Percentiles rank a stretch among this genome's conserved stretches.
Conservation (phyloP, 2,113 vertebrate genomes). For the Oophaga pumilio region DNA sequence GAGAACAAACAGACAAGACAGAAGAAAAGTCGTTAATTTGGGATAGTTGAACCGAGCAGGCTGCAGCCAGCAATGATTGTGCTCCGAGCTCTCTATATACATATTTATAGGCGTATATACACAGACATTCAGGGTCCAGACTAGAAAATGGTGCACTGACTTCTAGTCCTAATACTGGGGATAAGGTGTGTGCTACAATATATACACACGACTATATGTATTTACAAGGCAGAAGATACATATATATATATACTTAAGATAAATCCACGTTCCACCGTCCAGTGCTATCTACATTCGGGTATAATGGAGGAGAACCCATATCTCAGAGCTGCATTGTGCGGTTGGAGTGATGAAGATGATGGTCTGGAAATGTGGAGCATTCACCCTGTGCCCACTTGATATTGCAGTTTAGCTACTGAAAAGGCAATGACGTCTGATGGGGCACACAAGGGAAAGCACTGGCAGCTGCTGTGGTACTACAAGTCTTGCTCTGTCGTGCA, state of each 20-base stretch:
- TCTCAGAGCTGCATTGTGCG: conserved; percentile 42
- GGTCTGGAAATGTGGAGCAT: neutral
- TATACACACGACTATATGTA: conserved; percentile 45
- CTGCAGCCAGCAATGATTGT: conserved; percentile 62
- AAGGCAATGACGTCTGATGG: conserved; percentile 21
- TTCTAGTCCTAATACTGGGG: conserved; percentile 32
- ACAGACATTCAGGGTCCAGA: conserved; percentile 41
- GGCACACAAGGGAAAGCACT: neutral
- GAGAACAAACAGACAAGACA: conserved; percentile 66
- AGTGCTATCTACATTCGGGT: conserved; percentile 49
- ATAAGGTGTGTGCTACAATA: conserved; percentile 44
- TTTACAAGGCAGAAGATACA: conserved; percentile 53
- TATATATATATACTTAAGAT: conserved; percentile 39
- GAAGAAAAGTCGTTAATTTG: conserved; percentile 45
- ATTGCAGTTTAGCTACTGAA: conserved; percentile 23
- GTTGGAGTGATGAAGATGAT: conserved; percentile 24
- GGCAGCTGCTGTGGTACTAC: neutral
- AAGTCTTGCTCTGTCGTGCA: neutral
- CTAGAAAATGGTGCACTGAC: conserved; percentile 48
- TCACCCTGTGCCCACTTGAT: conserved; percentile 19
- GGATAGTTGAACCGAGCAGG: conserved; percentile 57
- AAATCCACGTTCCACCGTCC: conserved; percentile 27
- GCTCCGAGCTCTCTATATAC: conserved; percentile 56
- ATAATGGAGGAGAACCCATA: neutral
- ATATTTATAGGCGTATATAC: conserved; percentile 57